Base-by-base conservation (phyloP, 2,888 invertebrate genomes). In the Drosophila crucigera region DNA sequence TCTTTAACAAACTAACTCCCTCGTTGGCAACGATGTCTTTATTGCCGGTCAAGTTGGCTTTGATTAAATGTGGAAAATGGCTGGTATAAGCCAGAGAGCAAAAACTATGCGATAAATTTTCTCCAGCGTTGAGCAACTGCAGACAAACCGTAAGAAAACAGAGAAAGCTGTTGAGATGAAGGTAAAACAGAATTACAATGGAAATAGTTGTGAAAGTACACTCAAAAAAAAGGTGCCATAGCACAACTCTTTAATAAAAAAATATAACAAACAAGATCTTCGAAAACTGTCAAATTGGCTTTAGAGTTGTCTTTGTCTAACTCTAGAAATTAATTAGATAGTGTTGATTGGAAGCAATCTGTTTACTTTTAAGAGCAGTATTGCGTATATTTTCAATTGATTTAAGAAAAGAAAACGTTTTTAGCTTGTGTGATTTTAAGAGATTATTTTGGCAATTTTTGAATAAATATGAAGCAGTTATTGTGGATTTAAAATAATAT, bases 31-130 rank as follows among this genome's bases (percentile, higher is more conserved):
- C 50, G 76, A 72, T 76, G 84, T 66, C 73, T 75, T 77, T 73
- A 82, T 71, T 74, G 79, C 61, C 71, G 75, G 80, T 87, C 84
- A 71, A 84, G 82, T 73, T 89, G 83, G 55, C 83, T 69, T 84
- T 90, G 88, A 85, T 90, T 90, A 84, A 88, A 72, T 56, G 73
- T 62, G 28, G 3, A 35, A 78, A 80, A 84, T 66, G 67, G 78
- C 70, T 35, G 68, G 1, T 60, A 68, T 70, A 78, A 82, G 73
- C 68, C 76, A 62, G 75, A 68, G 68, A 67, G 68, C 68, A 54
- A 70, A n/a, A 43, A 47, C 70, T 75, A 68, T 82, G 83, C 78
- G 82, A 82, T 82, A 70, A 84, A 80, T 69, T 83, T 76, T 67
- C 22, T 47, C 50, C 25, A 73, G 43, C 50, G 63, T 25, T 33